A percentile compares a stretch with the other conserved stretches of the same genome.
Evolutionary conservation across 92 coral and sea anemone species (phyloP).

Genomic region (Epizoanthus scotinus): DNA sequence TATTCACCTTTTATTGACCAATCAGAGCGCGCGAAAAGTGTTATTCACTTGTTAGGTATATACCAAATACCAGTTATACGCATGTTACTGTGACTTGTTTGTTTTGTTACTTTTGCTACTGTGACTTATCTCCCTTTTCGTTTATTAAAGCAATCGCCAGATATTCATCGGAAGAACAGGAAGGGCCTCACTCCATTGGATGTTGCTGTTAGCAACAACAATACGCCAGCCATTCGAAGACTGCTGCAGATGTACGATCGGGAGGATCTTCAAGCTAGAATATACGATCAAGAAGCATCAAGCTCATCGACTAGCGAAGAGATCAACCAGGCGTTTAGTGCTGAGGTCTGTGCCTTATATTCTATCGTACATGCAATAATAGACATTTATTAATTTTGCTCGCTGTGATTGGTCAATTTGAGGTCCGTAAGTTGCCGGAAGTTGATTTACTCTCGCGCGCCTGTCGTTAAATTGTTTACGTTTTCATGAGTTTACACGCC

Average conservation of each 20-base stretch:
- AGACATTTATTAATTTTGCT: too few relatives aligned
- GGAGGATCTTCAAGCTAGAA: neutral
- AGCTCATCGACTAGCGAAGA: neutral
- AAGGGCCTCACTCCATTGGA: slow-evolving; percentile 1
- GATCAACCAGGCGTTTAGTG: neutral
- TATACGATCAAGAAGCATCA: neutral
- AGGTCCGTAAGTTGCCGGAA: too few relatives aligned
- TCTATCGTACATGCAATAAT: too few relatives aligned
- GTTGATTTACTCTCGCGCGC: too few relatives aligned
- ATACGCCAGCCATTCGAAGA: neutral
- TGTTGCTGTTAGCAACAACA: slow-evolving; percentile 6
- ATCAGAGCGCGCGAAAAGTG: too few relatives aligned
- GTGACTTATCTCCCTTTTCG: neutral
- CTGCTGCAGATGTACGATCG: slow-evolving; percentile 12
- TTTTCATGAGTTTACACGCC: too few relatives aligned
- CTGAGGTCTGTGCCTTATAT: neutral
- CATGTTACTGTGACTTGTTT: neutral
- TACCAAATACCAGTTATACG: neutral
- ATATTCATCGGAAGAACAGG: slow-evolving; percentile 12
- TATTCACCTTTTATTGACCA: too few relatives aligned
- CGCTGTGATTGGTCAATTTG: too few relatives aligned
- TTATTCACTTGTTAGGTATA: too few relatives aligned
- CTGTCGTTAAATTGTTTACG: too few relatives aligned
- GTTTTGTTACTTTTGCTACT: too few relatives aligned
- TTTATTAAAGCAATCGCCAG: slow-evolving; percentile 4